phyloP scores from a whole-genome alignment of 2,113 vertebrate genomes.

The Camelus bactrianus region DNA sequence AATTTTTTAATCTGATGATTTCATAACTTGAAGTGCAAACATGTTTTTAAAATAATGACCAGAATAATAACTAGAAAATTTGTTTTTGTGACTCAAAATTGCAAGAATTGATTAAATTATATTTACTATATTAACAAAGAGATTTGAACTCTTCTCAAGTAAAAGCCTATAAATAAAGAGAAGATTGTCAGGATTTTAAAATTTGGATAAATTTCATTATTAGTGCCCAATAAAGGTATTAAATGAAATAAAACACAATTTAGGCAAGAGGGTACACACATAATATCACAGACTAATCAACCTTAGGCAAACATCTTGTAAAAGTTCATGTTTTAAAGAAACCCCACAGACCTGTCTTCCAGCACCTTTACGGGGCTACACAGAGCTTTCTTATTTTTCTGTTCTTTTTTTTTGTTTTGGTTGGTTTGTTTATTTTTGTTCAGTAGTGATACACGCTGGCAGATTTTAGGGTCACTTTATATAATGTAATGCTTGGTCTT shows the following conservation, averaged over 20 bases:
- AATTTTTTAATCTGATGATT: background rate
- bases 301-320: background rate
- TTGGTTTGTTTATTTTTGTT: background rate
- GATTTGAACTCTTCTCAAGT: background rate
- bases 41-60: background rate
- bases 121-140: background rate
- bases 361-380: background rate
- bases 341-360: background rate
- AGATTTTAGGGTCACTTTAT: slow-evolving; percentile 11
- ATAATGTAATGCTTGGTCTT: background rate
- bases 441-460: background rate
- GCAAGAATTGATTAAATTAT: background rate
- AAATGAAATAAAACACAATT: background rate
- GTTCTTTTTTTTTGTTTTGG: too few relatives aligned
- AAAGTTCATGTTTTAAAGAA: background rate
- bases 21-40: background rate
- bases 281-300: background rate
- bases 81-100: background rate
- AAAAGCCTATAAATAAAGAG: background rate
- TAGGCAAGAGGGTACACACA: background rate
- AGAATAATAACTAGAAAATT: background rate
- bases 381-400: background rate
- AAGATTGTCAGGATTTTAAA: background rate
- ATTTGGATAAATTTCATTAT: background rate
- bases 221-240: background rate